These are phyloP conservation scores for Dicroscelio sp. DNA, from an alignment of 2,888 invertebrate genomes.

Conservation along the genomic window DNA sequence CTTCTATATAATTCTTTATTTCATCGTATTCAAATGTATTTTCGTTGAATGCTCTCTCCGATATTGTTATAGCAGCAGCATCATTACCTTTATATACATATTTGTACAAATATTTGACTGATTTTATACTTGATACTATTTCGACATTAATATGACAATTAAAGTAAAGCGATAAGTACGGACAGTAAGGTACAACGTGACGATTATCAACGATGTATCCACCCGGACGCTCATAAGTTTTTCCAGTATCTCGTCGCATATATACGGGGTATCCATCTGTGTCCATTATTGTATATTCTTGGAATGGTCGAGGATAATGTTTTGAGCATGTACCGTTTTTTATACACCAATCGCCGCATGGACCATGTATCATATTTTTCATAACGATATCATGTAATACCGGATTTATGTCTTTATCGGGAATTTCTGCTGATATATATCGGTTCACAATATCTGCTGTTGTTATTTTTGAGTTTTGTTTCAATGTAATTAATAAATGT, in stretches of 20 bases:
- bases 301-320: background rate
- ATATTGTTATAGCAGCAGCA: constrained; percentile 54
- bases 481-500: constrained; percentile 45
- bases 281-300: constrained; percentile 63
- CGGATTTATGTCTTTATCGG: constrained; percentile 73
- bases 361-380: constrained; percentile 55
- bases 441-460: constrained; percentile 44
- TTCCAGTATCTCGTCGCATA: background rate
- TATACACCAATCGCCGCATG: background rate
- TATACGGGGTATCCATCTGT: constrained; percentile 66
- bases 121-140: constrained; percentile 55
- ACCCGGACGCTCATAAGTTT: background rate
- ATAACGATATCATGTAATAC: constrained; percentile 87
- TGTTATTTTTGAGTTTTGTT: constrained; percentile 58
- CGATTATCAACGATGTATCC: constrained; percentile 10
- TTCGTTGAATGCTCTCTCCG: too few relatives aligned
- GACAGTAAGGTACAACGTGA: constrained; percentile 61
- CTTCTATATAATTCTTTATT: constrained; percentile 75
- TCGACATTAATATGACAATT: constrained; percentile 86
- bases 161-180: background rate
- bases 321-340: too few relatives aligned
- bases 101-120: constrained; percentile 87
- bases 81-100: constrained; percentile 80
- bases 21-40: too few relatives aligned
- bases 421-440: constrained; percentile 14